These are phyloP conservation scores for Ferdinandea cuprea DNA, from an alignment of 2,888 invertebrate species.

Conservation along the genomic window DNA sequence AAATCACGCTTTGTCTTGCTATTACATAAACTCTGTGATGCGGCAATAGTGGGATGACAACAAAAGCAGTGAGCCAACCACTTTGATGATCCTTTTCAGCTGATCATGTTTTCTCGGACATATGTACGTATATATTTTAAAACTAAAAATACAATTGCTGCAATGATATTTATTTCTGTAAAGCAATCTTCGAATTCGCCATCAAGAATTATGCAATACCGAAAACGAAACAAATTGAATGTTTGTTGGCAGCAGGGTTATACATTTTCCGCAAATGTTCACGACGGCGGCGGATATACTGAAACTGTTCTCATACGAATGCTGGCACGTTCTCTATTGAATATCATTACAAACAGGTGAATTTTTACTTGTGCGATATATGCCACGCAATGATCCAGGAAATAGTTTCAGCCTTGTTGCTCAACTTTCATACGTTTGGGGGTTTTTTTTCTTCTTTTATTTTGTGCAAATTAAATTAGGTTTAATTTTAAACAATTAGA, in stretches of 20 bases:
- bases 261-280: slow-evolving; percentile 43
- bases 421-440: neutral
- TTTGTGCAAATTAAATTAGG: neutral
- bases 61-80: slow-evolving; percentile 22
- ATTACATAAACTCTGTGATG: slow-evolving; percentile 43
- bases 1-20: slow-evolving; percentile 11
- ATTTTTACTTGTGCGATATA: slow-evolving; percentile 8
- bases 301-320: neutral
- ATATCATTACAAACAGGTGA: slow-evolving; percentile 41
- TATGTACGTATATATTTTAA: too few relatives aligned
- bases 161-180: slow-evolving; percentile 66
- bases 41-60: slow-evolving; percentile 19
- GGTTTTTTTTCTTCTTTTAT: neutral
- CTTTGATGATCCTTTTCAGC: slow-evolving; percentile 47
- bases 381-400: slow-evolving; percentile 53
- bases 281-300: slow-evolving; percentile 3
- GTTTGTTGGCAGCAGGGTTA: slow-evolving; percentile 49
- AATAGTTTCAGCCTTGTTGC: slow-evolving; percentile 19
- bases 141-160: slow-evolving; percentile 52
- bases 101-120: slow-evolving; percentile 36
- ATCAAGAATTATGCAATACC: slow-evolving; percentile 63
- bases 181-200: slow-evolving; percentile 59
- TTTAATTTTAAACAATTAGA: slow-evolving; percentile 45
- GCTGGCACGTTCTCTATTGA: neutral
- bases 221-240: slow-evolving; percentile 31